Conservation (phyloP, 2,888 invertebrate genomes). For the Aphidius colemani region DNA sequence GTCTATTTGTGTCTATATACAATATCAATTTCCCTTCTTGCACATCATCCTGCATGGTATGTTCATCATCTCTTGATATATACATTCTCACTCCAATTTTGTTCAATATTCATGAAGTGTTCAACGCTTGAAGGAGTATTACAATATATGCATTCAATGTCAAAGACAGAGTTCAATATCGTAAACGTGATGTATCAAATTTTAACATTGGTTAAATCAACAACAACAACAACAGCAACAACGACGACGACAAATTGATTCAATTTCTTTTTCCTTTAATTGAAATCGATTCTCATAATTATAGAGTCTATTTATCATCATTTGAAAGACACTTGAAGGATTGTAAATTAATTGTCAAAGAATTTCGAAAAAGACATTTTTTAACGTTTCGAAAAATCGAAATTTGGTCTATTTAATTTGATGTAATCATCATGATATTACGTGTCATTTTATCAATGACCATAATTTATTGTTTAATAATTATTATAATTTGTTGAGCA, state of each 20-base stretch:
- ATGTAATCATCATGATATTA: too few relatives aligned
- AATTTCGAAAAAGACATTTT: background rate
- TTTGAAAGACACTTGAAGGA: background rate
- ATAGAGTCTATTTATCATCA: too few relatives aligned
- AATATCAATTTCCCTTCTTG: slow-evolving; percentile 13
- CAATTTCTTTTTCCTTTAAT: slow-evolving; percentile 33
- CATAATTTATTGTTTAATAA: too few relatives aligned
- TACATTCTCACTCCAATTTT: slow-evolving; percentile 3
- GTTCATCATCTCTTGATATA: slow-evolving; percentile 42
- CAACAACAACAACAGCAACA: background rate
- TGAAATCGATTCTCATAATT: slow-evolving; percentile 28
- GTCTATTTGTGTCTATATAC: slow-evolving; percentile 3
- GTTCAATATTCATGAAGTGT: slow-evolving; percentile 39
- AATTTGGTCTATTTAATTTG: too few relatives aligned
- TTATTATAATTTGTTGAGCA: too few relatives aligned
- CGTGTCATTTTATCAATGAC: too few relatives aligned
- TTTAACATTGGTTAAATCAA: slow-evolving; percentile 38
- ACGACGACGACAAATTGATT: background rate
- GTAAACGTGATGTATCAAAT: slow-evolving; percentile 47
- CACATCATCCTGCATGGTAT: background rate
- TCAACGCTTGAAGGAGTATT: slow-evolving; percentile 15
- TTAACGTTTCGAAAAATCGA: background rate
- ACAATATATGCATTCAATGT: slow-evolving; percentile 33
- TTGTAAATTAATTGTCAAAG: background rate
- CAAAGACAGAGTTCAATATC: slow-evolving; percentile 56